phyloP scores from a whole-genome alignment of 2,113 vertebrate species.

The Bujurquina vittata region DNA sequence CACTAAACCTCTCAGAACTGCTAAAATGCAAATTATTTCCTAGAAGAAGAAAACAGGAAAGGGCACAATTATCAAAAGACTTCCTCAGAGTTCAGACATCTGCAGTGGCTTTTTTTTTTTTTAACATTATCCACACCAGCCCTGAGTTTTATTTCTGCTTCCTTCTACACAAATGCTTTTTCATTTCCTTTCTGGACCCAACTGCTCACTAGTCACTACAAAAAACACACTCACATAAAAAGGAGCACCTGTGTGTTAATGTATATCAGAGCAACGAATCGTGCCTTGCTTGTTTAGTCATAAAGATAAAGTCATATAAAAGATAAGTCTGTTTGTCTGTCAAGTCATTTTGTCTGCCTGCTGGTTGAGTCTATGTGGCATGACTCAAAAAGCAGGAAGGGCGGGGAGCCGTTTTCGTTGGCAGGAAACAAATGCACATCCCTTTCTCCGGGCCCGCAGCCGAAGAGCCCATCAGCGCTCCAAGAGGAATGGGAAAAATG shows the following conservation, averaged over 20 bases:
- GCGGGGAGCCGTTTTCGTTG: slow-evolving; percentile 73
- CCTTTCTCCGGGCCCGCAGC: slow-evolving; percentile 63
- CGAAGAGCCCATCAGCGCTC: slow-evolving; percentile 36
- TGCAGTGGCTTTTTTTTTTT: background rate
- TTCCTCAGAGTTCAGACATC: slow-evolving; percentile 36
- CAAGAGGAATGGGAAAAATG: slow-evolving; percentile 59
- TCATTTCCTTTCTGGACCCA: slow-evolving; percentile 18
- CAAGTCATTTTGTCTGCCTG: slow-evolving; percentile 27
- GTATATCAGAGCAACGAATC: background rate
- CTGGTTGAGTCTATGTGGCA: slow-evolving; percentile 65
- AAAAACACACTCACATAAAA: background rate
- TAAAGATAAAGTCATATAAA: slow-evolving; percentile 13
- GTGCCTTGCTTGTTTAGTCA: background rate
- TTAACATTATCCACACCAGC: background rate
- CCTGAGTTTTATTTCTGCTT: slow-evolving; percentile 8
- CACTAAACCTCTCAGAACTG: slow-evolving; percentile 19
- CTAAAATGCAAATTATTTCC: slow-evolving; percentile 57
- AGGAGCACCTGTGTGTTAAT: background rate
- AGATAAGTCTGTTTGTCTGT: slow-evolving; percentile 23
- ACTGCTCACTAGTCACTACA: background rate
- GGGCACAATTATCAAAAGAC: slow-evolving; percentile 43
- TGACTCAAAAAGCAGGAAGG: slow-evolving; percentile 76
- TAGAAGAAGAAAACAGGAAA: slow-evolving; percentile 67
- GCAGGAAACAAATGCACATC: slow-evolving; percentile 78
- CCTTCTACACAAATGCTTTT: background rate